Conservation (phyloP, 2,797 vertebrate genomes). For the Pygocentrus nattereri region DNA sequence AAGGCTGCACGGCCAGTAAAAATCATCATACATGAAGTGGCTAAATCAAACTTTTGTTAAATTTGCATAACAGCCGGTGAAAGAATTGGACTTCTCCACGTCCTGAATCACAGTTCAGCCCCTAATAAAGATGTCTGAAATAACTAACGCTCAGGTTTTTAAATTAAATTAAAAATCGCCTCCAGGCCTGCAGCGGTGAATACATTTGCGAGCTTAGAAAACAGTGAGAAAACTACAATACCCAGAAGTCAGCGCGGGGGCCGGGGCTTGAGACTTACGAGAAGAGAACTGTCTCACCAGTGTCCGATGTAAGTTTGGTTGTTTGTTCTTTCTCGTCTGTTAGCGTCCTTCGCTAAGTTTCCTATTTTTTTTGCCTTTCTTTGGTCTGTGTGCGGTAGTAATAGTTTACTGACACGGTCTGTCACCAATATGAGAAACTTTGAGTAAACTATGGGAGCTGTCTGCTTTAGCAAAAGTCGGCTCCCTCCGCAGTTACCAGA, state of each 20-base stretch:
- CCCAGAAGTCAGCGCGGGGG: conserved; percentile 43
- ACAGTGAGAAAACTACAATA: conserved; percentile 46
- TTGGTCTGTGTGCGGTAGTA: background rate
- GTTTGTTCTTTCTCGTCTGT: conserved; percentile 26
- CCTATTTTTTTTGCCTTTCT: background rate
- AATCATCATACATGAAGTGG: too few relatives aligned
- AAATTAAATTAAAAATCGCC: background rate
- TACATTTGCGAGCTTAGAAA: background rate
- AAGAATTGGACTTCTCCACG: too few relatives aligned
- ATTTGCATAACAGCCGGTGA: too few relatives aligned
- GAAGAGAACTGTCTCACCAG: conserved; percentile 25
- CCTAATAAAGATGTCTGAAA: too few relatives aligned
- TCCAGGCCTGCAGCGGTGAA: background rate
- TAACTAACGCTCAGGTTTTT: background rate
- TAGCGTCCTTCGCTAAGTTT: background rate
- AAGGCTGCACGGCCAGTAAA: too few relatives aligned
- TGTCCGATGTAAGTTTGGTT: conserved; percentile 52
- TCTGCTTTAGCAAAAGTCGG: background rate
- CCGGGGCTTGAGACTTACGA: conserved; percentile 24
- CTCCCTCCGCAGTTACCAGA: too few relatives aligned
- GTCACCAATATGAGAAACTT: background rate
- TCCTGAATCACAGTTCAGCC: too few relatives aligned
- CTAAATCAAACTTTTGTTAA: too few relatives aligned
- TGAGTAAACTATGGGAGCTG: background rate
- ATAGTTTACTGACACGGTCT: background rate